A percentile compares a stretch with the other conserved stretches of the same genome.
phyloP scores from a whole-genome alignment of 2,113 vertebrate genomes.

The Eonycteris spelaea region DNA sequence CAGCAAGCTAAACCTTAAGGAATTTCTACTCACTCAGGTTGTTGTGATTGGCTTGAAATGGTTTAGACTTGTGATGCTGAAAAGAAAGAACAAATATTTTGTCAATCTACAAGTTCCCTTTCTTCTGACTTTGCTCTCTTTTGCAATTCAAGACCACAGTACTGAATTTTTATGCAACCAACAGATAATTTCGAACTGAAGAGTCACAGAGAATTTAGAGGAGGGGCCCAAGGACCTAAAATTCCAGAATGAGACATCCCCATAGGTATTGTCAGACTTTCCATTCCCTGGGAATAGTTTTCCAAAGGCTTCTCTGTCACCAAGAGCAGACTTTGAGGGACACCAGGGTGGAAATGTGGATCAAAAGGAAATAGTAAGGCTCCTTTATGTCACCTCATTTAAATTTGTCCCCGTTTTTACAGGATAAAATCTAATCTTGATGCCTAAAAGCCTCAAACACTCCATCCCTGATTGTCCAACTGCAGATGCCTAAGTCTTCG shows the following conservation, averaged over 20 bases:
- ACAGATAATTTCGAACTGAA: background rate
- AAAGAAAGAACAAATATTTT: constrained; percentile 35
- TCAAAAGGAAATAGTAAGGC: constrained; percentile 7
- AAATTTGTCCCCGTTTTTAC: background rate
- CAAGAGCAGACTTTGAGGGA: constrained; percentile 24
- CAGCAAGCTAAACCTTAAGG: constrained; percentile 9
- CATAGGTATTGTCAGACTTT: background rate
- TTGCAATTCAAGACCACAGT: constrained; percentile 7
- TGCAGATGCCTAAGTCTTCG: background rate
- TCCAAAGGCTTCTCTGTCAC: constrained; percentile 42
- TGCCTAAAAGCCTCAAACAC: background rate
- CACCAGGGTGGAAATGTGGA: background rate
- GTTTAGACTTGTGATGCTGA: constrained; percentile 8
- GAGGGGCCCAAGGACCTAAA: background rate
- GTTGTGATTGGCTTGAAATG: background rate
- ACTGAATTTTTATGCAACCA: background rate
- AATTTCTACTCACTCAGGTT: background rate
- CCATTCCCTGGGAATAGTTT: background rate
- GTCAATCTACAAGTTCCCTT: background rate
- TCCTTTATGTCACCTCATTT: constrained; percentile 10
- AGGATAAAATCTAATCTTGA: constrained; percentile 26
- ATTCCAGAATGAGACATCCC: background rate
- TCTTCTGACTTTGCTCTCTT: background rate
- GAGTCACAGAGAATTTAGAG: background rate
- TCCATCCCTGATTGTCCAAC: background rate